phyloP scores from a whole-genome alignment of 2,113 vertebrate genomes.

The Ginglymostoma cirratum region DNA sequence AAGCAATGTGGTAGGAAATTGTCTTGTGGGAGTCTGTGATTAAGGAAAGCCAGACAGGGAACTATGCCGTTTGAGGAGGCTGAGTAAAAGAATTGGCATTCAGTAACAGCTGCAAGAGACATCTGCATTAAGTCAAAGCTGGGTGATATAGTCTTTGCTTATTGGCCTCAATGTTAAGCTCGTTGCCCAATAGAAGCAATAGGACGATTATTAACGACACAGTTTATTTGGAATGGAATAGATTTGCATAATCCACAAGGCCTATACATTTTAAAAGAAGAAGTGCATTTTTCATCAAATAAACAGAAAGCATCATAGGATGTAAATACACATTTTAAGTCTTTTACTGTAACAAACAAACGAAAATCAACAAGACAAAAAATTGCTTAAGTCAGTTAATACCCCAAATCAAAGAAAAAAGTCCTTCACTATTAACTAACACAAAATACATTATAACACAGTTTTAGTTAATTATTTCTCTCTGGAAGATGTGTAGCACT shows the following conservation, averaged over 20 bases:
- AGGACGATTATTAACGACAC: neutral
- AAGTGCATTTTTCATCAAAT: neutral
- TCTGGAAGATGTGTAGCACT: neutral
- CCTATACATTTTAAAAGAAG: neutral
- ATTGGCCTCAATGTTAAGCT: too few species aligned
- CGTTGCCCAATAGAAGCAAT: neutral
- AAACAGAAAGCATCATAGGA: neutral
- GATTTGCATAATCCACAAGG: neutral
- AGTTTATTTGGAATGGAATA: neutral
- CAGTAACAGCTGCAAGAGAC: neutral
- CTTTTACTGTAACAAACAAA: neutral
- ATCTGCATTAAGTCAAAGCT: neutral
- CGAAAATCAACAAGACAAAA: neutral
- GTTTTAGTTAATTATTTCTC: neutral
- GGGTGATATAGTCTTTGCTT: neutral
- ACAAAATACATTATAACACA: neutral
- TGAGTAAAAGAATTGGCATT: too few species aligned
- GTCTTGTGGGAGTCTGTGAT: neutral
- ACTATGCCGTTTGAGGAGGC: neutral
- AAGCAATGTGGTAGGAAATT: neutral
- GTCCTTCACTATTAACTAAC: neutral
- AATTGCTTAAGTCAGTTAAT: neutral
- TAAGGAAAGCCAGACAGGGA: slow-evolving; percentile 9
- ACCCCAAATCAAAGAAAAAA: neutral
- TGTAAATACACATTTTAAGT: neutral